These are phyloP conservation scores for Trematomus loennbergii DNA, from an alignment of 2,113 vertebrate species.

Conservation along the genomic window DNA sequence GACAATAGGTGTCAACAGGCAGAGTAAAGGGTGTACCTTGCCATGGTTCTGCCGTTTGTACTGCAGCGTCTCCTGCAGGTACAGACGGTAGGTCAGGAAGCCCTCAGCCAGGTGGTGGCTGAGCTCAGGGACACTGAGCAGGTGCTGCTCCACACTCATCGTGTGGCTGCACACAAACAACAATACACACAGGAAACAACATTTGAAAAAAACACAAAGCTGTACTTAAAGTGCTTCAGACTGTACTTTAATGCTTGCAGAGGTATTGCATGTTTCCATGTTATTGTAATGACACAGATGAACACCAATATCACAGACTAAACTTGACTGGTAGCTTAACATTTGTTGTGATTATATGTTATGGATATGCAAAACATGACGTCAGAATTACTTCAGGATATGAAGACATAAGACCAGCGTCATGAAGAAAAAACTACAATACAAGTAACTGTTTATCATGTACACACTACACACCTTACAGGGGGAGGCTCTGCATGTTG, in stretches of 20 bases:
- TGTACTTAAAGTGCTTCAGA: slow-evolving; percentile 3
- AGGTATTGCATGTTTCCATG: background rate
- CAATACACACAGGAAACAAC: background rate
- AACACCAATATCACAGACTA: background rate
- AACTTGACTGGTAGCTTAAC: background rate
- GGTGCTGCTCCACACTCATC: slow-evolving; percentile 86
- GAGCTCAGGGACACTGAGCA: slow-evolving; percentile 94
- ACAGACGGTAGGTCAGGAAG: slow-evolving; percentile 94
- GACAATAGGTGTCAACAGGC: too few relatives aligned
- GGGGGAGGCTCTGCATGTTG: slow-evolving; percentile 63
- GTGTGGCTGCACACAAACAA: slow-evolving; percentile 84
- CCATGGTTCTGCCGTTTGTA: slow-evolving; percentile 96
- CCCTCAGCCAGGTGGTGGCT: slow-evolving; percentile 96
- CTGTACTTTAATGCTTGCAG: background rate
- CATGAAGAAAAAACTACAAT: background rate
- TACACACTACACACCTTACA: slow-evolving; percentile 68
- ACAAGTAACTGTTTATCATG: background rate
- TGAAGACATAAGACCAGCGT: background rate
- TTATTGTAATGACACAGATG: background rate
- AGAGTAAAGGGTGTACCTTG: slow-evolving; percentile 83
- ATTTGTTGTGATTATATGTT: background rate
- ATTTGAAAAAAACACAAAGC: background rate
- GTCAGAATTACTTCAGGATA: background rate
- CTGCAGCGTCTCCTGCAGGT: slow-evolving; percentile 93
- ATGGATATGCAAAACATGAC: background rate